These are phyloP conservation scores for Passerculus sandwichensis DNA, from an alignment of 2,797 vertebrate genomes.

Conservation along the genomic window DNA sequence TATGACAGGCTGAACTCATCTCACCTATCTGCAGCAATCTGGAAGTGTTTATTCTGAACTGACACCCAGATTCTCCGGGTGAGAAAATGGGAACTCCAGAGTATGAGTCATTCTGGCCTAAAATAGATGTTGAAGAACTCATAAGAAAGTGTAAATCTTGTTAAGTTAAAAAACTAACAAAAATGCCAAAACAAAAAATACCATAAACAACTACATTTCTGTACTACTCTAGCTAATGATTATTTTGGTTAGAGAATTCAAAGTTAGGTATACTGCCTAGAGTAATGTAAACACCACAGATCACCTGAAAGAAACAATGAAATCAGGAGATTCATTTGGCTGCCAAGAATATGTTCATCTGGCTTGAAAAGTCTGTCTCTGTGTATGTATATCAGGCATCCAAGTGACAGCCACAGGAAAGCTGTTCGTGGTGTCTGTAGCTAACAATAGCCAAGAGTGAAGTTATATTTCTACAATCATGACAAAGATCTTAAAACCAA, in stretches of 20 bases:
- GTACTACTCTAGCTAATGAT: background rate
- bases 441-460: background rate
- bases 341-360: background rate
- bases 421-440: background rate
- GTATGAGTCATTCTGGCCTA: background rate
- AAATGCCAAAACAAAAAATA: background rate
- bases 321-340: background rate
- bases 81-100: slow-evolving; percentile 25
- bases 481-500: background rate
- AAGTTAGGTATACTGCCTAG: background rate
- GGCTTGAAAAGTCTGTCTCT: background rate
- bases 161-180: background rate
- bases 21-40: background rate
- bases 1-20: background rate
- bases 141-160: background rate
- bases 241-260: background rate
- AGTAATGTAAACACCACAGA: background rate
- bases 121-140: background rate
- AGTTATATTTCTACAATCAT: background rate
- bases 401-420: background rate
- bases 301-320: background rate
- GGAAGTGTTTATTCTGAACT: background rate
- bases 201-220: background rate
- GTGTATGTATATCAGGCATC: background rate
- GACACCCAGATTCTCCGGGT: background rate